These are phyloP conservation scores for Elanoides forficatus DNA, from an alignment of 2,113 vertebrate genomes.

Conservation along the genomic window DNA sequence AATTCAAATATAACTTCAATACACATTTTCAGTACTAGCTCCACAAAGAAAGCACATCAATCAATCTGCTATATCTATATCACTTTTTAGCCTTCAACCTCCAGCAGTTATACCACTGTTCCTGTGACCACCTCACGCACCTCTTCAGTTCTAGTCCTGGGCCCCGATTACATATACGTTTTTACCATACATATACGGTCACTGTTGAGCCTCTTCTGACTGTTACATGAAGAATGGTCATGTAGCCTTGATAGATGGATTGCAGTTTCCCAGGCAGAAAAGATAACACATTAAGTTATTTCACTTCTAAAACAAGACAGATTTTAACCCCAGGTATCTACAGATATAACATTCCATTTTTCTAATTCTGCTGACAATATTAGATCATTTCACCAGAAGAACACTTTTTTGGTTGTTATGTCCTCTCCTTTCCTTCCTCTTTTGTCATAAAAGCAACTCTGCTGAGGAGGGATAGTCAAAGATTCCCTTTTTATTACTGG, in stretches of 20 bases:
- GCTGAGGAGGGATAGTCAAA: background rate
- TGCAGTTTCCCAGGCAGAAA: background rate
- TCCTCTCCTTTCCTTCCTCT: background rate
- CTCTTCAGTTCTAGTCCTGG: background rate
- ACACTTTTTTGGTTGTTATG: background rate
- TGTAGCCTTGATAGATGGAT: background rate
- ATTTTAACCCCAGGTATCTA: constrained; percentile 27
- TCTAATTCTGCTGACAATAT: background rate
- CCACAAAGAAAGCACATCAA: background rate
- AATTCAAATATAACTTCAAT: background rate
- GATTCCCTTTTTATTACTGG: constrained; percentile 12
- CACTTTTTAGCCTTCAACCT: background rate
- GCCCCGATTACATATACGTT: background rate
- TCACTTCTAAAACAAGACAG: background rate
- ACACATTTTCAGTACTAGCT: background rate
- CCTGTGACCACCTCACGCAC: background rate
- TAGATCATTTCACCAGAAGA: background rate
- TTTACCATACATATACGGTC: background rate
- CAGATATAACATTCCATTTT: background rate
- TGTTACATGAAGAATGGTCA: background rate
- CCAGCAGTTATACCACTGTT: background rate
- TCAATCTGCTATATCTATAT: background rate
- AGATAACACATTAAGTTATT: background rate
- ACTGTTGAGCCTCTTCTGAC: constrained; percentile 28
- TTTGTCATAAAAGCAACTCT: constrained; percentile 15